Conservation (phyloP, 2,888 invertebrate genomes). For the Oeneis ivallda region DNA sequence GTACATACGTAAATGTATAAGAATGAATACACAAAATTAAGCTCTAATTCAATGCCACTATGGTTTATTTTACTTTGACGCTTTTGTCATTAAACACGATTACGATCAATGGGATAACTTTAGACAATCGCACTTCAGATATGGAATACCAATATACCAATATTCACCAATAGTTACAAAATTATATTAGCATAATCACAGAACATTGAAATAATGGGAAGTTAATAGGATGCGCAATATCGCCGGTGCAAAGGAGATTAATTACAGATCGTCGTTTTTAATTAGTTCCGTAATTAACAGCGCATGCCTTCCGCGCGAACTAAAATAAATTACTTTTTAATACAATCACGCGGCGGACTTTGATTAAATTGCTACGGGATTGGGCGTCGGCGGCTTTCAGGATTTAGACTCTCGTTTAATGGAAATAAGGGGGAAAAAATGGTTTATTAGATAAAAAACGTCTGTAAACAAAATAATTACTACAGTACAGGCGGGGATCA, state of each 20-base stretch:
- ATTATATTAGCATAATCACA: slow-evolving; percentile 30
- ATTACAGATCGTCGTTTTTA: slow-evolving; percentile 78
- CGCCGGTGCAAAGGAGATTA: slow-evolving; percentile 58
- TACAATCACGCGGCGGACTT: slow-evolving; percentile 63
- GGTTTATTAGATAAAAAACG: background rate
- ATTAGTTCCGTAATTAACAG: slow-evolving; percentile 79
- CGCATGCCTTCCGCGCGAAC: slow-evolving; percentile 65
- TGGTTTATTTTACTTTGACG: no score
- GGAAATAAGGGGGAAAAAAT: slow-evolving; percentile 8
- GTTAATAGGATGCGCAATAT: slow-evolving; percentile 39
- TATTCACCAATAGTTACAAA: background rate
- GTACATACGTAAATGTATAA: no score
- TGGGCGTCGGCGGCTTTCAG: slow-evolving; percentile 6
- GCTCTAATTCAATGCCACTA: no score
- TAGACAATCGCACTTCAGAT: no score
- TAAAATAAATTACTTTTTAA: slow-evolving; percentile 79
- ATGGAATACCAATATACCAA: no score
- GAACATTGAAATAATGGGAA: slow-evolving; percentile 31
- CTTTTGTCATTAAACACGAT: no score
- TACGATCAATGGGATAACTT: no score
- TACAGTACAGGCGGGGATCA: background rate
- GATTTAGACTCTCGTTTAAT: slow-evolving; percentile 6
- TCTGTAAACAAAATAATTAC: slow-evolving; percentile 5
- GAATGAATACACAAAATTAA: no score
- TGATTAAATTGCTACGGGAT: slow-evolving; percentile 55